Percentiles rank a stretch among this genome's conserved stretches.
Evolutionary conservation across 2,797 vertebrate species (phyloP).

Genomic region (Bovichtus diacanthus): DNA sequence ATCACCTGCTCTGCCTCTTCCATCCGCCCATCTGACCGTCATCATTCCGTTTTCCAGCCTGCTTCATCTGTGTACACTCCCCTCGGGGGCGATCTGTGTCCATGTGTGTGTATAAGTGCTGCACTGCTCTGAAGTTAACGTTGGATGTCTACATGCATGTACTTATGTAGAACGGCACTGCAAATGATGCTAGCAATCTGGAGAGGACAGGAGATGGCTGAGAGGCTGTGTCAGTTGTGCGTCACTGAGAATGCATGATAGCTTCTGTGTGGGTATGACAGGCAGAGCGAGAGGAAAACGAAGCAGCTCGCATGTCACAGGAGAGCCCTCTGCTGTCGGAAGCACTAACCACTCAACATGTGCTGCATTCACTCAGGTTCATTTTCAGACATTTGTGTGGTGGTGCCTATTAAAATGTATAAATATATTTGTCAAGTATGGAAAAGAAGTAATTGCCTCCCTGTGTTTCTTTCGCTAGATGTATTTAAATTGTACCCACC

Average conservation of each 20-base stretch:
- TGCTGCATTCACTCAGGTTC: neutral
- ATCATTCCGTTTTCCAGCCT: slow-evolving; percentile 40
- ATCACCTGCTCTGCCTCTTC: slow-evolving; percentile 57
- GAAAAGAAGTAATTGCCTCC: neutral
- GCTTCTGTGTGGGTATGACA: slow-evolving; percentile 22
- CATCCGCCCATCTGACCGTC: slow-evolving; percentile 52
- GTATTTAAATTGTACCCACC: neutral
- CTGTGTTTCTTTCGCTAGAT: neutral
- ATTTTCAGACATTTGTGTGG: neutral
- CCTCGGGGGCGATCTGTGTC: slow-evolving; percentile 24
- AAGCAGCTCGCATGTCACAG: slow-evolving; percentile 52
- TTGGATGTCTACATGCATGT: slow-evolving; percentile 46
- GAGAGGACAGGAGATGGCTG: slow-evolving; percentile 56
- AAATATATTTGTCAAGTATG: neutral
- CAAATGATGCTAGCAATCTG: slow-evolving; percentile 59
- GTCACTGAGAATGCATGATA: slow-evolving; percentile 46
- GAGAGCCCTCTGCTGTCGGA: slow-evolving; percentile 79
- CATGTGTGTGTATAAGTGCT: slow-evolving; percentile 19
- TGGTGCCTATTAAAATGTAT: neutral
- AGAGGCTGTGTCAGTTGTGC: slow-evolving; percentile 56
- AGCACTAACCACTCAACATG: slow-evolving; percentile 18
- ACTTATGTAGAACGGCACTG: slow-evolving; percentile 45
- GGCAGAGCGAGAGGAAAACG: neutral
- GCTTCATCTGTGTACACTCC: slow-evolving; percentile 20
- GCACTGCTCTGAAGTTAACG: slow-evolving; percentile 8